Percentiles rank a stretch among this genome's conserved stretches.
Evolutionary conservation across 2,797 vertebrate species (phyloP).

Genomic region (Pseudochaenichthys georgianus): DNA sequence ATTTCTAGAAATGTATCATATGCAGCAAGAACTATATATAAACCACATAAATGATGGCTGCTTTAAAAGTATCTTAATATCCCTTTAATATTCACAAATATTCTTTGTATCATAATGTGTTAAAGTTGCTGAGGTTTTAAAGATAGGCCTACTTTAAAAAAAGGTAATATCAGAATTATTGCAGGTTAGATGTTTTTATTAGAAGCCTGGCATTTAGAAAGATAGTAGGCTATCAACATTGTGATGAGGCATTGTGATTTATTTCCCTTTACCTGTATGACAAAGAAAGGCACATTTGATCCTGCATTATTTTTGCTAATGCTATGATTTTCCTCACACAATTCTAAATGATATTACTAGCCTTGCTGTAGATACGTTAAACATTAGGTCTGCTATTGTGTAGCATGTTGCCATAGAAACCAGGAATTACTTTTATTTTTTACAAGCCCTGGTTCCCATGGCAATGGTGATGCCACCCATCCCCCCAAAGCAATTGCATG

Average conservation of each 20-base stretch:
- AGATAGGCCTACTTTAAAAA: not conserved
- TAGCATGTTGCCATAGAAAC: conserved; percentile 67
- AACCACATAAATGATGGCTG: not conserved
- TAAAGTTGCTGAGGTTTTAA: not conserved
- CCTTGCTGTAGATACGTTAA: conserved; percentile 9
- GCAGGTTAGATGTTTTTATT: not conserved
- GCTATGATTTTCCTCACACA: not conserved
- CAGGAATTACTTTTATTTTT: conserved; percentile 57
- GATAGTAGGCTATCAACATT: not conserved
- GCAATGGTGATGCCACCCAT: conserved; percentile 65
- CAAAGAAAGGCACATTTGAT: not conserved
- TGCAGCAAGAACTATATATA: not conserved
- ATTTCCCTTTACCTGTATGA: not conserved
- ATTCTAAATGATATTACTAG: not conserved
- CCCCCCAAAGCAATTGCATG: conserved; percentile 11
- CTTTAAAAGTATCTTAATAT: not conserved
- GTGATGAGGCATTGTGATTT: not conserved
- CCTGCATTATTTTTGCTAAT: not conserved
- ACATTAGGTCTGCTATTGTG: conserved; percentile 53
- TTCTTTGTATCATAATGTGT: too few species aligned
- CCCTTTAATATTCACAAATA: not conserved
- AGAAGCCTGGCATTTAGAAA: not conserved
- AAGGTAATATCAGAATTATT: not conserved
- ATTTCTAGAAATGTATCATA: conserved; percentile 6
- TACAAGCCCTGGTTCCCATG: conserved; percentile 58